Percentiles rank a stretch among this genome's conserved stretches.
These are phyloP conservation scores for Drosophila carrolli DNA, from an alignment of 1,140 invertebrate species.

Conservation along the genomic window DNA sequence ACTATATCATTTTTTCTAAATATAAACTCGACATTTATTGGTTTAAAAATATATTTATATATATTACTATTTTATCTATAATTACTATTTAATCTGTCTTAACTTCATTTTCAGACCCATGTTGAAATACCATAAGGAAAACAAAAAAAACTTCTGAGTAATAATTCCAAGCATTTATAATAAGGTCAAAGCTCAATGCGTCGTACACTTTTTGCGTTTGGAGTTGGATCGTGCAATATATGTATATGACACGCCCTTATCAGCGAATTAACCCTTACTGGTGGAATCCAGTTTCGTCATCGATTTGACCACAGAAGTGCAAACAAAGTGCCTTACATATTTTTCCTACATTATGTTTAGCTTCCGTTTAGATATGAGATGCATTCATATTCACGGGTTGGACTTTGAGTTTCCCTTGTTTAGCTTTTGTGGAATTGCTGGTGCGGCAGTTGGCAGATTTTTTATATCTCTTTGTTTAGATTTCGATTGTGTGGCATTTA, in stretches of 20 bases:
- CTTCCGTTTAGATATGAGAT: constrained; percentile 34
- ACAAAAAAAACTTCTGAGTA: neutral
- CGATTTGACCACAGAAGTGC: constrained; percentile 15
- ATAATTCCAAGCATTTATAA: neutral
- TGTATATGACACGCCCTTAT: constrained; percentile 18
- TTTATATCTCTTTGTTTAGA: constrained; percentile 59
- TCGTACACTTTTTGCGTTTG: neutral
- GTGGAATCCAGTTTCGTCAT: constrained; percentile 14
- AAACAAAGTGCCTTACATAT: neutral
- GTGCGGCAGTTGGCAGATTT: constrained; percentile 48
- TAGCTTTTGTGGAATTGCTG: constrained; percentile 41
- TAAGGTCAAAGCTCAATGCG: constrained; percentile 5
- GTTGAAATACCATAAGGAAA: neutral
- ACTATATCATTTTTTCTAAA: neutral
- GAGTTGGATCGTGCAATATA: neutral
- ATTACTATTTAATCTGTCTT: no score
- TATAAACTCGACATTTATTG: neutral
- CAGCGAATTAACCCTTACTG: constrained; percentile 2
- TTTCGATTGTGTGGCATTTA: constrained; percentile 58
- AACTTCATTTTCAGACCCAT: neutral
- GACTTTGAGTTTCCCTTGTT: constrained; percentile 39
- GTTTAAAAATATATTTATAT: no score
- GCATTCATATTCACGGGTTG: constrained; percentile 33
- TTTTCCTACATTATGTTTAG: constrained; percentile 15
- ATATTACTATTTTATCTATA: no score